phyloP scores from a whole-genome alignment of 2,113 vertebrate genomes.

The Etheostoma cragini region DNA sequence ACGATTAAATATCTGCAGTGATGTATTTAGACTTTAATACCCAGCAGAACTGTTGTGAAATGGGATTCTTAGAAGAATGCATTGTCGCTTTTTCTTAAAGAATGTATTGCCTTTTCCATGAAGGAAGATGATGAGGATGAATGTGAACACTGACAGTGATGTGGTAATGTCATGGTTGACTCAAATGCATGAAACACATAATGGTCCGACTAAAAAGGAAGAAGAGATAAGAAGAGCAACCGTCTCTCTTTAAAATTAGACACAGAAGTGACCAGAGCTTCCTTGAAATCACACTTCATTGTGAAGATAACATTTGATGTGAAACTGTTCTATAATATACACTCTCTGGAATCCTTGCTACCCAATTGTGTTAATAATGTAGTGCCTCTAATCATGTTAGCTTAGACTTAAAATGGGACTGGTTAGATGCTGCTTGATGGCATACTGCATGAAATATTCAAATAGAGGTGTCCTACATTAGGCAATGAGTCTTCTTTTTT shows the following conservation, averaged over 20 bases:
- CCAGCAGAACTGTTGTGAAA: constrained; percentile 27
- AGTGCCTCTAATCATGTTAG: constrained; percentile 60
- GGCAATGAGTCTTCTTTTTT: constrained; percentile 19
- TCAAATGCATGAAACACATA: constrained; percentile 16
- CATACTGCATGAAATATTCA: constrained; percentile 70
- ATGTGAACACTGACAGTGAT: constrained; percentile 10
- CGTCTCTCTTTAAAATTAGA: constrained; percentile 20
- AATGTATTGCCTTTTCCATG: constrained; percentile 16
- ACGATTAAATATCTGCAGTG: constrained; percentile 9
- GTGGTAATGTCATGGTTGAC: constrained; percentile 23
- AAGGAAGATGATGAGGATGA: constrained; percentile 1
- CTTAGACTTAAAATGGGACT: constrained; percentile 41
- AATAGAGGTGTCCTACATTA: constrained; percentile 70
- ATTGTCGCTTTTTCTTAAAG: constrained; percentile 23
- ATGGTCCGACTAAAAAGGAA: not conserved
- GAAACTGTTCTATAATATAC: constrained; percentile 29
- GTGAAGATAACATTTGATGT: constrained; percentile 36
- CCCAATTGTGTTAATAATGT: constrained; percentile 54
- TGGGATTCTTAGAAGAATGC: constrained; percentile 41
- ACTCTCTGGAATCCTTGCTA: constrained; percentile 37
- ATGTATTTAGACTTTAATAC: constrained; percentile 33
- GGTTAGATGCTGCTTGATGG: constrained; percentile 43
- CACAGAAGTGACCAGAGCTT: constrained; percentile 11
- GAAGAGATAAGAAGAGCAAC: constrained; percentile 13
- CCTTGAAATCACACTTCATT: constrained; percentile 26